Evolutionary conservation across 2,888 invertebrate species (phyloP).

Genomic region (Meghimatium bilineatum): DNA sequence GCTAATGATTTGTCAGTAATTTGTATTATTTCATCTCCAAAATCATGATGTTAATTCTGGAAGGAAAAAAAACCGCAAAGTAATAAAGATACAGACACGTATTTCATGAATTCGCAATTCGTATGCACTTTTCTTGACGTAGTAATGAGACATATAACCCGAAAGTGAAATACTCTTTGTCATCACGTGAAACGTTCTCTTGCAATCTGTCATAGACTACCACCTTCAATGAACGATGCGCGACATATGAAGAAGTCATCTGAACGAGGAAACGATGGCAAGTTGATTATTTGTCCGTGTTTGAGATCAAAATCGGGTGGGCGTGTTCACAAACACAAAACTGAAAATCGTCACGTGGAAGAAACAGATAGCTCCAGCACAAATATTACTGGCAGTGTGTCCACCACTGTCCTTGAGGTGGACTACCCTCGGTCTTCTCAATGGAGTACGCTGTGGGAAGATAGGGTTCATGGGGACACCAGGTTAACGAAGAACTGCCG

Average conservation of each 20-base stretch:
- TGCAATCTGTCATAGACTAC: not conserved
- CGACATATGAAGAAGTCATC: not conserved
- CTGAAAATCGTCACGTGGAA: not conserved
- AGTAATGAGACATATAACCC: not conserved
- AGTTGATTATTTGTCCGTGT: not conserved
- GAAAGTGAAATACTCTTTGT: not conserved
- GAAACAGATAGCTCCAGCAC: not conserved
- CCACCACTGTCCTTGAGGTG: not conserved
- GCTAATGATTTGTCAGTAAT: too few relatives aligned
- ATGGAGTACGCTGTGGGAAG: not conserved
- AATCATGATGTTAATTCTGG: too few relatives aligned
- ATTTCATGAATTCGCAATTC: not conserved
- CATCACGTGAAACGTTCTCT: not conserved
- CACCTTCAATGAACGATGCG: not conserved
- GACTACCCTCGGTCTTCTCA: not conserved
- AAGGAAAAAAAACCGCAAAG: not conserved
- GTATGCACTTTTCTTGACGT: not conserved
- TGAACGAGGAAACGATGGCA: constrained; percentile 9
- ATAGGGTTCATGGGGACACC: constrained; percentile 14
- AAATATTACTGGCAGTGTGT: not conserved
- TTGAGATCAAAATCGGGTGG: not conserved
- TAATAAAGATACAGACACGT: not conserved
- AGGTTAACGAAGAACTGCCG: not conserved
- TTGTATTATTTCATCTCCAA: too few relatives aligned
- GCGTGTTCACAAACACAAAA: not conserved